phyloP scores from a whole-genome alignment of 2,888 invertebrate species.

The Lasioglossum marginatum region DNA sequence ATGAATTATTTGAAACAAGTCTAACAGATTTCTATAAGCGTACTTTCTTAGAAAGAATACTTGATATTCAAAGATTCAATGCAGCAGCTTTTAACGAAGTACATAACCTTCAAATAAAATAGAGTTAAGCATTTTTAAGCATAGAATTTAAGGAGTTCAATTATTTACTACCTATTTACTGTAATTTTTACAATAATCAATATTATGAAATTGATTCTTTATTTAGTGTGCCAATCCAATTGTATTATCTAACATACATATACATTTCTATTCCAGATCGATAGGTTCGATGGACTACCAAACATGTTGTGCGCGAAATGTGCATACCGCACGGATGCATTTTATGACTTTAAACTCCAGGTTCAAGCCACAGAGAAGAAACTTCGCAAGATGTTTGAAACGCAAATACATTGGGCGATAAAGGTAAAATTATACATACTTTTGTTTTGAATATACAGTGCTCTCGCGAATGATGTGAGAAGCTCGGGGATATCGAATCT shows the following conservation, averaged over 20 bases:
- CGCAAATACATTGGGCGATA: slow-evolving; percentile 33
- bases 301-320: slow-evolving; percentile 80
- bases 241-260: not conserved
- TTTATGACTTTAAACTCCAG: slow-evolving; percentile 79
- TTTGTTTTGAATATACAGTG: not conserved
- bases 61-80: not conserved
- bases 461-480: too few relatives aligned
- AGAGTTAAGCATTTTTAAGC: not conserved
- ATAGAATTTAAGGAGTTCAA: not conserved
- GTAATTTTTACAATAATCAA: not conserved
- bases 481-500: too few relatives aligned
- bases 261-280: slow-evolving; percentile 71
- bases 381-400: slow-evolving; percentile 77
- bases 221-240: not conserved
- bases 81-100: not conserved
- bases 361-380: slow-evolving; percentile 80
- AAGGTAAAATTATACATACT: slow-evolving; percentile 48
- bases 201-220: not conserved
- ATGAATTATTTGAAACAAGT: not conserved
- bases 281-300: slow-evolving; percentile 79
- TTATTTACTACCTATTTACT: not conserved
- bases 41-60: not conserved
- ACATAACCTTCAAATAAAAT: not conserved
- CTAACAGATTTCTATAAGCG: not conserved
- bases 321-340: slow-evolving; percentile 79